Conservation (phyloP, 2,113 vertebrate genomes). For the Anser brachyrhynchus region DNA sequence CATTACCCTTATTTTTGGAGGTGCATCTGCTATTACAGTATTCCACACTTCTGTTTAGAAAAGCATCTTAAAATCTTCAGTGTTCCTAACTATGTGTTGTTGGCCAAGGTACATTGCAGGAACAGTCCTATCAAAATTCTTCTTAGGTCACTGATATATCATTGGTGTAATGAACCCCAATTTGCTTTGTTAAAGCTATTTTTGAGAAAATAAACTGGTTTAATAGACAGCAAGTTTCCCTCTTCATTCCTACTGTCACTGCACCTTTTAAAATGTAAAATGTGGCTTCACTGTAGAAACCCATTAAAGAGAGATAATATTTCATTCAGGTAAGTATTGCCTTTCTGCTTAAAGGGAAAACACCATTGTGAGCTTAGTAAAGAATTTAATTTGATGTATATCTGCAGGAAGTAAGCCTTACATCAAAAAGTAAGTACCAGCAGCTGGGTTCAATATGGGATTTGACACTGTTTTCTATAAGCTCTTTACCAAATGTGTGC, state of each 20-base stretch:
- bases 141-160: not conserved
- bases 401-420: slow-evolving; percentile 74
- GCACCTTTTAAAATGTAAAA: slow-evolving; percentile 57
- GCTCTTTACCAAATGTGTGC: slow-evolving; percentile 77
- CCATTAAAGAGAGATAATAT: slow-evolving; percentile 73
- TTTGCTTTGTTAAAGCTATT: slow-evolving; percentile 29
- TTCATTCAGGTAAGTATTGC: slow-evolving; percentile 76
- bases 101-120: not conserved
- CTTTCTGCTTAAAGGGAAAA: slow-evolving; percentile 73
- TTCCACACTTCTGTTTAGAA: not conserved
- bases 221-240: slow-evolving; percentile 37
- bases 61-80: not conserved
- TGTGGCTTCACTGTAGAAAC: slow-evolving; percentile 64
- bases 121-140: not conserved
- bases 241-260: slow-evolving; percentile 19
- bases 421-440: slow-evolving; percentile 77
- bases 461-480: slow-evolving; percentile 77
- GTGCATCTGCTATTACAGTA: not conserved
- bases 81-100: not conserved
- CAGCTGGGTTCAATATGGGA: slow-evolving; percentile 79
- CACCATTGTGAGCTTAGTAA: slow-evolving; percentile 71
- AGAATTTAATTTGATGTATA: slow-evolving; percentile 78
- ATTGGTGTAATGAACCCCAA: not conserved
- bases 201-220: slow-evolving; percentile 42
- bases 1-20: not conserved